Conservation (phyloP, 2,797 vertebrate species). For the Pachyuromys duprasi region DNA sequence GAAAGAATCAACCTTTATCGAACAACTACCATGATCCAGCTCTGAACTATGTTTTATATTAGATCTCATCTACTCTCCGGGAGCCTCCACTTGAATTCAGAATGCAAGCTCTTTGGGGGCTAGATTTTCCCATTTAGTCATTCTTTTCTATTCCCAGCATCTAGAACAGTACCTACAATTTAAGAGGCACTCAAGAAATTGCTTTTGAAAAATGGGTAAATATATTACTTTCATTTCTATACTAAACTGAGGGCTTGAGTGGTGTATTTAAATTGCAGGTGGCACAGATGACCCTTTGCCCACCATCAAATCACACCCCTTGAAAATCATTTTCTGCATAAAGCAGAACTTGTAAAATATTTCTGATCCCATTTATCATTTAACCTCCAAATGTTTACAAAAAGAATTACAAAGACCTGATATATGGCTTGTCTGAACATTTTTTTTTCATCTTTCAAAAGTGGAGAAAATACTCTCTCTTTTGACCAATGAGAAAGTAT, state of each 20-base stretch:
- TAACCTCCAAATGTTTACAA: conserved; percentile 26
- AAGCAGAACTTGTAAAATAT: conserved; percentile 24
- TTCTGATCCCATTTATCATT: background rate
- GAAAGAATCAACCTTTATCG: background rate
- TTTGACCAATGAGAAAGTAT: conserved; percentile 4
- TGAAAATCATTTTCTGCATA: conserved; percentile 26
- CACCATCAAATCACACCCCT: background rate
- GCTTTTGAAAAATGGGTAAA: conserved; percentile 9
- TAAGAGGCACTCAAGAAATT: conserved; percentile 15
- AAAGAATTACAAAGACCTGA: background rate
- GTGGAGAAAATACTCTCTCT: background rate
- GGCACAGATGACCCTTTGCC: background rate
- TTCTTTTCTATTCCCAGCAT: background rate
- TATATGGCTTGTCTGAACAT: background rate
- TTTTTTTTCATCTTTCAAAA: background rate
- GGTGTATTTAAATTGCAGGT: conserved; percentile 11
- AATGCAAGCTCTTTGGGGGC: background rate
- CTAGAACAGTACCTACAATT: conserved; percentile 1
- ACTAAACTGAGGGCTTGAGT: conserved; percentile 17
- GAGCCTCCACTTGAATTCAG: background rate
- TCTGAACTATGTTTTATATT: conserved; percentile 1
- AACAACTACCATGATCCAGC: background rate
- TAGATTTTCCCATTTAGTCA: background rate
- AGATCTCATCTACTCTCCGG: background rate
- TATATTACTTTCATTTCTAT: conserved; percentile 19